phyloP scores from a whole-genome alignment of 2,113 vertebrate species.

The Cavia aperea region DNA sequence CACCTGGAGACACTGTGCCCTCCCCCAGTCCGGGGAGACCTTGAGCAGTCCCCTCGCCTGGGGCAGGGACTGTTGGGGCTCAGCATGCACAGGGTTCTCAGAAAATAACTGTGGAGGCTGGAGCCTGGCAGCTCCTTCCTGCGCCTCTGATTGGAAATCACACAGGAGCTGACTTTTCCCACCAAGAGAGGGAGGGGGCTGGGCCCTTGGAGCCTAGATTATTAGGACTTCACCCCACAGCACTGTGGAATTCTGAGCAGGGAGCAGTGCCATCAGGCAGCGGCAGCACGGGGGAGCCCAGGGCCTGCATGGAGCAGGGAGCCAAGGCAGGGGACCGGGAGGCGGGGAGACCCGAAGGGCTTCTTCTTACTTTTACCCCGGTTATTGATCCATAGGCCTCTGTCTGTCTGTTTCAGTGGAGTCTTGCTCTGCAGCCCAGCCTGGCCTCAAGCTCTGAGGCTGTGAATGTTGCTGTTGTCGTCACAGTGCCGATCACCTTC shows the following conservation, averaged over 20 bases:
- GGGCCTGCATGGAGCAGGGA: not conserved
- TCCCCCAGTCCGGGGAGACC: not conserved
- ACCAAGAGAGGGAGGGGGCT: not conserved
- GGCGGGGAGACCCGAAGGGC: not conserved
- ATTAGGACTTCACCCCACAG: not conserved
- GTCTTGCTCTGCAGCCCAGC: not conserved
- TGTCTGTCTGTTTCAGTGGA: not conserved
- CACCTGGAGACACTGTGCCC: not conserved
- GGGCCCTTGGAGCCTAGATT: conserved; percentile 34
- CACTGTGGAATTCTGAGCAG: conserved; percentile 31
- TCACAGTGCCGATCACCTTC: not conserved
- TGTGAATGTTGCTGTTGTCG: not conserved
- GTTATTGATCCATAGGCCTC: not conserved
- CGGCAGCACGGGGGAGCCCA: too few relatives aligned
- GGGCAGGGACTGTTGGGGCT: too few relatives aligned
- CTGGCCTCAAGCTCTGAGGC: not conserved
- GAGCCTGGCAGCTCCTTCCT: not conserved
- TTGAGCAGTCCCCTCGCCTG: too few relatives aligned
- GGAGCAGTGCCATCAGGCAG: not conserved
- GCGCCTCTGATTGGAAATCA: not conserved
- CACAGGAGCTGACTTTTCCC: not conserved
- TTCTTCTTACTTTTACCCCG: not conserved
- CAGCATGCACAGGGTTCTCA: too few relatives aligned
- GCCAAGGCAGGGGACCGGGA: too few relatives aligned
- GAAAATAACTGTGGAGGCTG: not conserved